phyloP scores from a whole-genome alignment of 2,797 vertebrate species.

The Clamator glandarius region DNA sequence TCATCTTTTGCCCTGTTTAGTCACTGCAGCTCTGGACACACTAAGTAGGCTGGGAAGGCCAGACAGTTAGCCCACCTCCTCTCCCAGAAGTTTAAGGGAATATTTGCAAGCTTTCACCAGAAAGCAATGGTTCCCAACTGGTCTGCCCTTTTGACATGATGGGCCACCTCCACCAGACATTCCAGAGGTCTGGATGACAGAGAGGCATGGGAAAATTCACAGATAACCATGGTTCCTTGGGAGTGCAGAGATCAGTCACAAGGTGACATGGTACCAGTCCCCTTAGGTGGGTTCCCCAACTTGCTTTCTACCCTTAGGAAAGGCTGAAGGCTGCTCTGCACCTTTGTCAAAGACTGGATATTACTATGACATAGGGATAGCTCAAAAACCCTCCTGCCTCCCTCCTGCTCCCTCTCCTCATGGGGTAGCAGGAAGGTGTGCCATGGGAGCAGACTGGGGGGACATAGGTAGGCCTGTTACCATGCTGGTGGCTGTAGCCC shows the following conservation, averaged over 20 bases:
- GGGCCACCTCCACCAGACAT: neutral
- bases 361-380: neutral
- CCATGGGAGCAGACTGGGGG: rapidly evolving
- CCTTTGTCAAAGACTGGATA: neutral
- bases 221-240: neutral
- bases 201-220: neutral
- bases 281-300: neutral
- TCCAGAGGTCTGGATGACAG: neutral
- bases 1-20: neutral
- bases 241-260: neutral
- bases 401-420: neutral
- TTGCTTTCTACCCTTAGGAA: neutral
- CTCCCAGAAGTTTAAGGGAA: neutral
- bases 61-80: neutral
- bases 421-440: neutral
- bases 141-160: neutral
- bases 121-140: neutral
- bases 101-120: neutral
- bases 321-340: neutral
- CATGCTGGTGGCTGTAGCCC: rapidly evolving
- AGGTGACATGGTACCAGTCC: neutral
- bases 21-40: neutral
- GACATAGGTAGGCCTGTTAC: neutral
- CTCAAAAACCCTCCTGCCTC: neutral
- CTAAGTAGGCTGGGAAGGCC: neutral